Evolutionary conservation across 2,888 invertebrate species (phyloP), one percentile per base, ranked within the genome.

Genomic region (Polylopha cassiicola): DNA sequence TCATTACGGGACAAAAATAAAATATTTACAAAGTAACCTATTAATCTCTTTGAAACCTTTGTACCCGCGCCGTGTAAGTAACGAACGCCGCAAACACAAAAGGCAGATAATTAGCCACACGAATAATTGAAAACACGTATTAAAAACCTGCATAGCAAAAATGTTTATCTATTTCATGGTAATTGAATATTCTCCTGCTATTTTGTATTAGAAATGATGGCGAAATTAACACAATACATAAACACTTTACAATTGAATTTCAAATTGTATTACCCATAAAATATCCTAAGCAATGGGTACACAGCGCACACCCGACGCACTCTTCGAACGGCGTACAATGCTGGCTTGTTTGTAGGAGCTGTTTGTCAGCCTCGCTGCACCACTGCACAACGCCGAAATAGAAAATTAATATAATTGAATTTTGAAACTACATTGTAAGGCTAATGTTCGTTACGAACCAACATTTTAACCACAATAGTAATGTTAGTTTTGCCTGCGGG

Each of bases 321-420:
- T 72, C 64, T 65, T 70, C 50, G 50, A 45, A 50, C 43, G 42
- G 45, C 51, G 52, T 60, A 65, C 73, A 68, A 70, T 65, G 57
- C 57, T 44, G 39, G 68, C 60, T 58, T 76, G 75, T 77, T 75
- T 74, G 67, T 64, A 65, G 61, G 55, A 55, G 54, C 57, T 74
- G 74, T 77, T 76, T 73, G 70, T 62, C 46, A 43, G 57, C 58
- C 58, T 30, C 53, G 53, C 56, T 47, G 37, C 45, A 47, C 44
- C 58, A 49, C 56, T 52, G 58, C 61, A n/a, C n/a, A 51, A 51
- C 59, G 54, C 51, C 49, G 61, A 61, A 70, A 72, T 64, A 61
- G 64, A 65, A 68, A 67, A 71, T 72, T 71, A 41, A 41, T 34
- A 34, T 38, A 37, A 38, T 23, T 66, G 61, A 66, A 74, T 71